Conservation (phyloP, 2,113 vertebrate species). For the human region GRCh38 chrX:152231501-152232000, state of each 20-base stretch:
- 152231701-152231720: not conserved
- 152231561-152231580: not conserved
- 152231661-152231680: not conserved
- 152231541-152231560: not conserved
- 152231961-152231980: not conserved
- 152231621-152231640: not conserved
- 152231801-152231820: not conserved
- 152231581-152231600: not conserved
- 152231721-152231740: not conserved
- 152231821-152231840: not conserved
- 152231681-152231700: not conserved
- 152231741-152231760: not conserved
- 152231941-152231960: not conserved
- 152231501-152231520: not conserved
- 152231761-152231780: not conserved
- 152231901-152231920: not conserved
- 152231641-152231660: not conserved
- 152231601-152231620: not conserved
- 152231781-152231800: not conserved
- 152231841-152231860: not conserved
- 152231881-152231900: not conserved
- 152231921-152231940: not conserved
- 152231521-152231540: not conserved
- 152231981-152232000: not conserved
- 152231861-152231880: not conserved